Base-by-base conservation (phyloP, 2,113 vertebrate genomes). In the Brachirus orientalis region DNA sequence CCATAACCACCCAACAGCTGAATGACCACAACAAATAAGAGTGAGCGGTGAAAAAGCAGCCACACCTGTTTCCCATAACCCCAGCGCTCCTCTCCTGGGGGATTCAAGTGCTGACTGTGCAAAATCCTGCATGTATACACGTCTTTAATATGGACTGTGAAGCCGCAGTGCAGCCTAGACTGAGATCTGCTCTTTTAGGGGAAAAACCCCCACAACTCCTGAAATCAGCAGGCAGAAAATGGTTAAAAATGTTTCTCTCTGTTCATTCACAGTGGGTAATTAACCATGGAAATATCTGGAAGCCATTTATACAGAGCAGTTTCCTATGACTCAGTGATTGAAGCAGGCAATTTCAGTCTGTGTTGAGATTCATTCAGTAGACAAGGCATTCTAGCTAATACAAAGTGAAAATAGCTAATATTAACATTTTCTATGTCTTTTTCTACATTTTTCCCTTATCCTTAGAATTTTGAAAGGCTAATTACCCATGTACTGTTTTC, bases 11-110 rank as follows among this genome's bases (percentile, higher is more conserved):
- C 61, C 78, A 51, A 79, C 79, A 83, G 75, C 72, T 80, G 80
- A 85, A 74, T 68, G 63, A 88, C 48, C 74, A 75, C 89, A 85
- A 88, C 83, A 82, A 78, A 81, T 77, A 75, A 75, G 79, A 77
- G 53, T 5, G 48, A 85, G 72, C 1, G 44, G 61, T 78, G 66
- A 79, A 73, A 47, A 63, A 73, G 67, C 62, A 68, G 75, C 84
- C 75, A 79, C 88, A 88, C 90, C 86, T 88, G 88, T 91, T 91
- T 91, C 87, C 87, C 83, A 90, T 89, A 89, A 88, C 80, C 85
- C 81, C 51, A 16, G 75, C 17, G 33, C 69, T 84, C 69, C 72
- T 72, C 63, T 86, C 85, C 57, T 79, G 69, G 75, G 76, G 86
- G 67, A 72, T 45, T 61, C 57, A 48, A 38, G 43, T 80, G 85